Percentiles rank a stretch among this genome's conserved stretches.
Conservation (phyloP, 1,140 invertebrate species). For the Branchinecta lynchi region DNA sequence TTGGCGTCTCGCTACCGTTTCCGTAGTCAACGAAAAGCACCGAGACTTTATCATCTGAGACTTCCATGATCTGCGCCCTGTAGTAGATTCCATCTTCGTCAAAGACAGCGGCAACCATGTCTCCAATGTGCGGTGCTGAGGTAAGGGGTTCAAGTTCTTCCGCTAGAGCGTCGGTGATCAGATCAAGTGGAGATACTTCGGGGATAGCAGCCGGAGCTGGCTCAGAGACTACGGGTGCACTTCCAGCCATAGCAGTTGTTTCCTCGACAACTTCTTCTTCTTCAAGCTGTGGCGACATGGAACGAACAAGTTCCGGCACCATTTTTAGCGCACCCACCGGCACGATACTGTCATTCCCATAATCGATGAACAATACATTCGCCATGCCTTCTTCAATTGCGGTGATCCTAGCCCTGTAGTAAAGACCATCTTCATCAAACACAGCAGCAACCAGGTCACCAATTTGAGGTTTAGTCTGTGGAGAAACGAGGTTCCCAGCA, state of each 20-base stretch:
- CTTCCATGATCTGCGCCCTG: constrained; percentile 53
- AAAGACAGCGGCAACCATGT: constrained; percentile 30
- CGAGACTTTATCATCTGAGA: constrained; percentile 45
- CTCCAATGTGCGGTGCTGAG: neutral
- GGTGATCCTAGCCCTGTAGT: constrained; percentile 31
- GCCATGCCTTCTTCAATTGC: constrained; percentile 26
- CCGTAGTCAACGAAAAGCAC: constrained; percentile 70
- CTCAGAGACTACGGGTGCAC: neutral
- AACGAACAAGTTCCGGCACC: neutral
- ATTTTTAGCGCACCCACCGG: constrained; percentile 30
- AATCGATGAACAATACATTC: constrained; percentile 38
- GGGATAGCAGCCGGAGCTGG: neutral
- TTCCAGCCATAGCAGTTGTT: neutral
- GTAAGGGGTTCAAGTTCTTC: neutral
- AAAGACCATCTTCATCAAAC: constrained; percentile 26
- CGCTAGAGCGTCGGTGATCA: neutral
- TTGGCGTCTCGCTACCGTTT: constrained; percentile 35
- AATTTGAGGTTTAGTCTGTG: constrained; percentile 8
- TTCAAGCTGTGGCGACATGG: neutral
- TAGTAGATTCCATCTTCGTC: constrained; percentile 59
- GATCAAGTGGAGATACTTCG: neutral
- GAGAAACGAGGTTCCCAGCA: neutral
- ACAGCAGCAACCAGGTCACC: constrained; percentile 16
- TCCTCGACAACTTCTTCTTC: too few relatives aligned
- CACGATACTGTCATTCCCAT: constrained; percentile 34